These are phyloP conservation scores for Odontocerum albicorne DNA, from an alignment of 2,888 invertebrate genomes.

Conservation along the genomic window DNA sequence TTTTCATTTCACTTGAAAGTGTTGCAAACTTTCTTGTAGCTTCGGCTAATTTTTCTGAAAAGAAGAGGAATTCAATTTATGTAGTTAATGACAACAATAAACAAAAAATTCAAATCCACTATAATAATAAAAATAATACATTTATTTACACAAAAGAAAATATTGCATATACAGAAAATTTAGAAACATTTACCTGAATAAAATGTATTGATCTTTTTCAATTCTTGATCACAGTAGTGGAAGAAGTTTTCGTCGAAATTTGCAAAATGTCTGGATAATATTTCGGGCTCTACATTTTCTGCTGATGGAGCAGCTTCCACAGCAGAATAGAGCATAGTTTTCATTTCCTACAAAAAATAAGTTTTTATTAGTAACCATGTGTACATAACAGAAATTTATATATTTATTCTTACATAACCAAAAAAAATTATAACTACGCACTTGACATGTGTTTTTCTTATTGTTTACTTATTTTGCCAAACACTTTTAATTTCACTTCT, in stretches of 20 bases:
- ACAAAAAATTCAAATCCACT: no score
- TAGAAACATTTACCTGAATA: conserved; percentile 82
- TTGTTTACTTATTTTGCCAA: no score
- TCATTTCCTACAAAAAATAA: conserved; percentile 82
- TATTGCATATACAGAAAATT: no score
- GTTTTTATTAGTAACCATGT: no score
- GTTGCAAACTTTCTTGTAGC: conserved; percentile 93
- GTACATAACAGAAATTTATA: no score
- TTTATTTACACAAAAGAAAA: no score
- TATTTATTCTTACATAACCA: no score
- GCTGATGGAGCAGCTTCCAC: conserved; percentile 90
- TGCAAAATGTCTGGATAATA: conserved; percentile 84
- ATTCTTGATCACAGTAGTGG: conserved; percentile 91
- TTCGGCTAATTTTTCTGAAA: conserved; percentile 92
- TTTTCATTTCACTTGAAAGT: conserved; percentile 82
- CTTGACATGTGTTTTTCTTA: no score
- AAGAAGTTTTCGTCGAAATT: conserved; percentile 96
- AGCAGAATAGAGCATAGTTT: conserved; percentile 89
- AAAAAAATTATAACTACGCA: no score
- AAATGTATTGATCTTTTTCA: conserved; percentile 96
- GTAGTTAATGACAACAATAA: not conserved
- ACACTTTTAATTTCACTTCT: no score
- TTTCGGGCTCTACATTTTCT: conserved; percentile 87
- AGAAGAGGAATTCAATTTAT: no score
- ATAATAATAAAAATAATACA: no score